These are phyloP conservation scores for Cheirogaleus medius DNA, from an alignment of 2,113 vertebrate species.

Conservation along the genomic window DNA sequence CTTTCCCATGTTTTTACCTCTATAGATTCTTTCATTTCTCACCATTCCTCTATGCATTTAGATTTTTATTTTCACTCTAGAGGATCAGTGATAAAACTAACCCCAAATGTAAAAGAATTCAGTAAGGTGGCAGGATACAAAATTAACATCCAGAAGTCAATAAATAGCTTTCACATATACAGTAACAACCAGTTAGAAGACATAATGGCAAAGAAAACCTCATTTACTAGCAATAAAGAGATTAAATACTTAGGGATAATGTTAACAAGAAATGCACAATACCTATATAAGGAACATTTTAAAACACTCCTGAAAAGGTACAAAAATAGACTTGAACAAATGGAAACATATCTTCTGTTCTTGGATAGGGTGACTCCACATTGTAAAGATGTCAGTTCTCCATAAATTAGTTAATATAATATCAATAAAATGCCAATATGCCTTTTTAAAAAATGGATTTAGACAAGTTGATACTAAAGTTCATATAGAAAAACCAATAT, in stretches of 20 bases:
- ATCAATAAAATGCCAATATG: background rate
- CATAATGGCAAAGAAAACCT: background rate
- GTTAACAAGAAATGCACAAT: background rate
- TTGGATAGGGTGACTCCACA: background rate
- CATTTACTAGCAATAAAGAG: background rate
- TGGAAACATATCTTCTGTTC: background rate
- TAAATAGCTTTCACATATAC: background rate
- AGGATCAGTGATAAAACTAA: conserved; percentile 14
- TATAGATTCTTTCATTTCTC: background rate
- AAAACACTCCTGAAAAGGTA: background rate
- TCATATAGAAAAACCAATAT: background rate
- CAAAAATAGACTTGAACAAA: background rate
- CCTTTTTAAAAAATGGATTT: background rate
- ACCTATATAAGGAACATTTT: background rate
- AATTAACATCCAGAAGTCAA: background rate
- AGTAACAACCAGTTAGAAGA: background rate
- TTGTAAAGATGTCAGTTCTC: background rate
- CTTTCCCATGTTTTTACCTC: background rate
- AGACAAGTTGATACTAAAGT: background rate
- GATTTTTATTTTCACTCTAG: background rate
- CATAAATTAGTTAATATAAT: background rate
- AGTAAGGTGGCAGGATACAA: background rate
- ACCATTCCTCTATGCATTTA: background rate
- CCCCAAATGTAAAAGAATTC: background rate
- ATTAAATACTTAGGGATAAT: background rate